Base-by-base conservation (phyloP, 2,888 invertebrate genomes). In the Orchesella flavescens region DNA sequence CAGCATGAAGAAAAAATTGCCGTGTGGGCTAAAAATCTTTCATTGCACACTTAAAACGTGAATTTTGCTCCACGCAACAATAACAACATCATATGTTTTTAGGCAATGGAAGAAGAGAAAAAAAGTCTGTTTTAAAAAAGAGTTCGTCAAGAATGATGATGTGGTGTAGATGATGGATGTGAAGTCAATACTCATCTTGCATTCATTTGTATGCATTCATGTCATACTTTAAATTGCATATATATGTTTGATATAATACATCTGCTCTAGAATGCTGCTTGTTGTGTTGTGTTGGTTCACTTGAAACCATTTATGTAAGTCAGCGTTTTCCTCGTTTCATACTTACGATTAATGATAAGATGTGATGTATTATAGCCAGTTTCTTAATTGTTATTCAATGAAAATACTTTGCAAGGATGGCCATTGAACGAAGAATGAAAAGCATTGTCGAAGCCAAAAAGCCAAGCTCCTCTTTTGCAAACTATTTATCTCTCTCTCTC, bases 151-250 rank as follows among this genome's bases (percentile, higher is more conserved):
- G 19, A 73, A 10, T 2, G 44, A 61, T 69, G 24, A 69, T 53
- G 49, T 69, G 53, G 44, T 69, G 53, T 24, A 74, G 24, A 63
- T 49, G 74, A 49, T 61, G 63, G 49, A 63, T 63, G 49, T 63
- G 34, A 73, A 61, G 44, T 57, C 46, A 19, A 46, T 44, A 59
- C 13, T 23, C 24, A n/a, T 12, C 49, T 12, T 49, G 49, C 61
- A 61, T 61, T 78, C 72, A 72, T 79, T 34, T 61, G 23, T 79
- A 73, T 80, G 80, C 66, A 80, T 73, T 80, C 80, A 80, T 80
- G 80, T 73, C 80, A 80, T 65, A 23, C 72, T 65, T 57, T 23
- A 55, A 72, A 80, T 49, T 66, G 66, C 65, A 79, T 49, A 10
- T 12, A 12, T 49, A 49, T n/a, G 57, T 66, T 68, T 78, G 69